Percentiles rank a stretch among this genome's conserved stretches.
These are phyloP conservation scores for Acropora yongei DNA, from an alignment of 64 coral and sea anemone genomes.

Conservation along the genomic window DNA sequence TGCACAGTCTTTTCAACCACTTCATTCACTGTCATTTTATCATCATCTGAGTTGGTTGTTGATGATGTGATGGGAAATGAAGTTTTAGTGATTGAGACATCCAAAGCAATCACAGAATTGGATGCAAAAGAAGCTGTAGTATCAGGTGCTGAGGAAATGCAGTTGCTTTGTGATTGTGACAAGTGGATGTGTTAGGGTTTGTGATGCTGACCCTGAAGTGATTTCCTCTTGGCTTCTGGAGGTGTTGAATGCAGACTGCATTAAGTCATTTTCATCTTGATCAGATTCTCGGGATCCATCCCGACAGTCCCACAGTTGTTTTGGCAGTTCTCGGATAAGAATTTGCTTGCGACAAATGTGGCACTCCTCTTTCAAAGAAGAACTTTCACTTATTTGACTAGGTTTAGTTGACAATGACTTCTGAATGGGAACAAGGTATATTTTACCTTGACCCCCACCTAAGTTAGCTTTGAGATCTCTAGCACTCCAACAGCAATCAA, in stretches of 20 bases:
- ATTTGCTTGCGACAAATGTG: constrained; percentile 46
- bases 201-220: no score
- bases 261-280: background rate
- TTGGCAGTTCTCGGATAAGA: constrained; percentile 42
- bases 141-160: no score
- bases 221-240: no score
- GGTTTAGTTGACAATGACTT: constrained; percentile 40
- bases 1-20: background rate
- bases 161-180: no score
- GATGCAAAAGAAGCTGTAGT: no score
- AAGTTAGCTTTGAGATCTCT: constrained; percentile 49
- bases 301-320: constrained; percentile 50
- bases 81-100: background rate
- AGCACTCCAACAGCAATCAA: constrained; percentile 45
- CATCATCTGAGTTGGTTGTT: background rate
- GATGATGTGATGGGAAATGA: background rate
- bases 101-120: background rate
- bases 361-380: constrained; percentile 33
- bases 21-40: background rate
- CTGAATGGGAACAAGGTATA: constrained; percentile 49
- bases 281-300: background rate
- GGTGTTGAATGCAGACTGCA: background rate
- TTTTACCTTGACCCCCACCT: constrained; percentile 66
- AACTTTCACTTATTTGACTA: background rate
- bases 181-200: no score